Percentiles rank a stretch among this genome's conserved stretches.
Conservation (phyloP, 2,888 invertebrate species). For the Archips crataeganus region DNA sequence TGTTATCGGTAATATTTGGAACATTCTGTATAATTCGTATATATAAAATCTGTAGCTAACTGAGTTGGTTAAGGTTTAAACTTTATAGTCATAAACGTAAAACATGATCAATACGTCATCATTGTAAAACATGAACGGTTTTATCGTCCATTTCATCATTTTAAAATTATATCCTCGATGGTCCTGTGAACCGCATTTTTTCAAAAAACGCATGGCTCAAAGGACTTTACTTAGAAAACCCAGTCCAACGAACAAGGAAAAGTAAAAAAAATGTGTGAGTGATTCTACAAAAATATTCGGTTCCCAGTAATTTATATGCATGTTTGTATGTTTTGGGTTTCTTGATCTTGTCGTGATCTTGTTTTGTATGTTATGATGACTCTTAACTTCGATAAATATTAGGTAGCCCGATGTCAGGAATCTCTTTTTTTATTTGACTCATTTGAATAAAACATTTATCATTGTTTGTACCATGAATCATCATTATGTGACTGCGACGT, state of each 20-base stretch:
- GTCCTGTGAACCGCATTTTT: conserved; percentile 15
- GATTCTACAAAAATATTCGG: neutral
- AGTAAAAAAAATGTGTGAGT: neutral
- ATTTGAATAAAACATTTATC: conserved; percentile 2
- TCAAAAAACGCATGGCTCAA: neutral
- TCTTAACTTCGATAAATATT: conserved; percentile 2
- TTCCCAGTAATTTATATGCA: neutral
- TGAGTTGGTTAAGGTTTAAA: too few relatives aligned
- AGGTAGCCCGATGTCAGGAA: neutral
- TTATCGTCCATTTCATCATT: neutral
- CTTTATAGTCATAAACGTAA: neutral
- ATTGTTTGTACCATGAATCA: neutral
- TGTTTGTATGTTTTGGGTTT: neutral
- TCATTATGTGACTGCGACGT: neutral
- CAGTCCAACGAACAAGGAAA: neutral
- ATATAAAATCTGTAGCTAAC: too few relatives aligned
- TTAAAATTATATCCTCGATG: neutral
- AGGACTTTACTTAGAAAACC: neutral
- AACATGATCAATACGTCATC: conserved; percentile 14
- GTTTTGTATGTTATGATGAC: conserved; percentile 15
- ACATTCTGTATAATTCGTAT: too few relatives aligned
- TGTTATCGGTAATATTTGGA: too few relatives aligned
- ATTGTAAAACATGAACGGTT: conserved; percentile 9
- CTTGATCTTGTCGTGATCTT: conserved; percentile 3
- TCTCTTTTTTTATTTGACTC: neutral